These are phyloP conservation scores for Drosophila kambysellisi DNA, from an alignment of 2,888 invertebrate genomes.

Conservation along the genomic window DNA sequence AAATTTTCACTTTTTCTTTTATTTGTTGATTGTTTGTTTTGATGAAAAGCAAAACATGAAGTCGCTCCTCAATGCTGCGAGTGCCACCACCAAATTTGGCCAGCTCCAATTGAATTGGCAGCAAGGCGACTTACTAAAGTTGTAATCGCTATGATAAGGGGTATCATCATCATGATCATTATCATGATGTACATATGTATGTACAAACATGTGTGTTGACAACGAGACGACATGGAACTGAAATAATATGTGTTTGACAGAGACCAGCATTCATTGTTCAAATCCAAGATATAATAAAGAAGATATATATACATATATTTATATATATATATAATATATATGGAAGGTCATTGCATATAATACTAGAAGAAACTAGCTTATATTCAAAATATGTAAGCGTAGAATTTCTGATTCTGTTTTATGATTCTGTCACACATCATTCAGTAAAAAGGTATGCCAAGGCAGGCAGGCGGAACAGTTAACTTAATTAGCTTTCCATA, in stretches of 20 bases:
- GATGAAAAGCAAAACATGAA: constrained; percentile 60
- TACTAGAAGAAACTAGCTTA: too few species aligned
- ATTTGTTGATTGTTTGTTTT: constrained; percentile 46
- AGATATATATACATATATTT: too few species aligned
- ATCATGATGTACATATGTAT: not conserved
- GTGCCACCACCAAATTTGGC: constrained; percentile 63
- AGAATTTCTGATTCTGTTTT: not conserved
- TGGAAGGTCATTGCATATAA: too few species aligned
- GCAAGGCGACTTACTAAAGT: constrained; percentile 32
- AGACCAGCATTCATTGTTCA: not conserved
- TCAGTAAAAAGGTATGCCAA: too few species aligned
- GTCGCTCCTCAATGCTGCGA: constrained; percentile 32
- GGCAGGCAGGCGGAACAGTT: too few species aligned
- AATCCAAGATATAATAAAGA: not conserved
- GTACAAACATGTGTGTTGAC: not conserved
- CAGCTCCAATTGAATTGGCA: constrained; percentile 61
- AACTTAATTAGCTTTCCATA: not conserved
- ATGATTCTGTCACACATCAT: not conserved
- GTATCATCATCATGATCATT: constrained; percentile 12
- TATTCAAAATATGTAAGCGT: not conserved
- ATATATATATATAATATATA: too few species aligned
- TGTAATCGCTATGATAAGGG: constrained; percentile 15
- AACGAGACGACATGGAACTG: not conserved
- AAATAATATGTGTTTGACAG: not conserved
- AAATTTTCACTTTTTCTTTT: constrained; percentile 77